A percentile compares a stretch with the other conserved stretches of the same genome.
Evolutionary conservation across 2,888 invertebrate genomes (phyloP).

Genomic region (Drosophila fulvimacula): DNA sequence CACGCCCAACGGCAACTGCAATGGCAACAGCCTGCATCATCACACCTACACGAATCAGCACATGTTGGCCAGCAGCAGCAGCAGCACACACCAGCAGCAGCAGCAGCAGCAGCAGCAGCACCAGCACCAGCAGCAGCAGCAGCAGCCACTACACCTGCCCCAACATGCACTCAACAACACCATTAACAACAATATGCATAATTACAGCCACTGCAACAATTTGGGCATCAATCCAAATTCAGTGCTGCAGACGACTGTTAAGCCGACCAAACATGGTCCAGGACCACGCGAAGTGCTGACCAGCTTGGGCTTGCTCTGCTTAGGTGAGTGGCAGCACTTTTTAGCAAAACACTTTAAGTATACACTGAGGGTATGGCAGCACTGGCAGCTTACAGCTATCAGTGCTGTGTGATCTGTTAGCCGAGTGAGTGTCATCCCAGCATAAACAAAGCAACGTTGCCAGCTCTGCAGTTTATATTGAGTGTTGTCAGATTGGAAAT

Average conservation of each 20-base stretch:
- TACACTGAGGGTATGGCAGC: not conserved
- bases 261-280: slow-evolving; percentile 85
- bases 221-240: slow-evolving; percentile 48
- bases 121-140: slow-evolving; percentile 42
- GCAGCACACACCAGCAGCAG: slow-evolving; percentile 39
- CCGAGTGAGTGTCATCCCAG: not conserved
- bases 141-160: slow-evolving; percentile 30
- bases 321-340: slow-evolving; percentile 84
- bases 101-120: slow-evolving; percentile 43
- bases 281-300: slow-evolving; percentile 92
- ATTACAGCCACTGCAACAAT: slow-evolving; percentile 59
- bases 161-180: slow-evolving; percentile 19
- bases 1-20: slow-evolving; percentile 73
- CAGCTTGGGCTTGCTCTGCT: slow-evolving; percentile 93
- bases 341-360: not conserved
- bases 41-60: slow-evolving; percentile 82
- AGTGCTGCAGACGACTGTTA: slow-evolving; percentile 48
- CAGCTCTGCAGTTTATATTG: not conserved
- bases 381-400: not conserved
- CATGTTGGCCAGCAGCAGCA: slow-evolving; percentile 70
- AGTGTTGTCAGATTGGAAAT: not conserved
- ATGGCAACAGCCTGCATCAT: slow-evolving; percentile 70
- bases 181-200: slow-evolving; percentile 38
- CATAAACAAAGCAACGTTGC: not conserved
- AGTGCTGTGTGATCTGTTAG: not conserved